Percentiles rank a stretch among this genome's conserved stretches.
These are phyloP conservation scores for Apis cerana DNA, from an alignment of 1,140 invertebrate species.

Conservation along the genomic window DNA sequence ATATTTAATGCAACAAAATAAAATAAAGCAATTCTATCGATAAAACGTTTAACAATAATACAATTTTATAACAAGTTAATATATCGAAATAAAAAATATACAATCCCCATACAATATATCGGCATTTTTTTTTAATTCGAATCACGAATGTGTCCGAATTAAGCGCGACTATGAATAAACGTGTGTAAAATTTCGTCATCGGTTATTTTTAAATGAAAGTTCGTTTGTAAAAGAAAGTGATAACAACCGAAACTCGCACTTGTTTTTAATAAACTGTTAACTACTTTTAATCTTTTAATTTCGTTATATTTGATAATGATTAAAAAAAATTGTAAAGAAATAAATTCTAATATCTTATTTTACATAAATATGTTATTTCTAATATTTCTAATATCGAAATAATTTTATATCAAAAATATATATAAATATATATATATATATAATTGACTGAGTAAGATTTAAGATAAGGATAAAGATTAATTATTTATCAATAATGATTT, in stretches of 20 bases:
- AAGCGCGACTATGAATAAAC: constrained; percentile 7
- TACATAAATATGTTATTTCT: no score
- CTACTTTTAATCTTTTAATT: not conserved
- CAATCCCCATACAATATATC: no score
- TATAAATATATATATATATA: no score
- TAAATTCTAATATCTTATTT: no score
- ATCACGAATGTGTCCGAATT: constrained; percentile 18
- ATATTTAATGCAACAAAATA: no score
- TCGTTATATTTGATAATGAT: not conserved
- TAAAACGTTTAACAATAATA: no score
- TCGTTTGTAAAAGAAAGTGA: not conserved
- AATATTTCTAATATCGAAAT: not conserved
- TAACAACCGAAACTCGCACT: not conserved
- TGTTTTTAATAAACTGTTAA: not conserved
- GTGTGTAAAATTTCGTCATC: constrained; percentile 38
- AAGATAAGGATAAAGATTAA: not conserved
- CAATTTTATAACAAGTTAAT: no score
- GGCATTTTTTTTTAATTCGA: not conserved
- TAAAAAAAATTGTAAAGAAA: not conserved
- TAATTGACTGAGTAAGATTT: not conserved
- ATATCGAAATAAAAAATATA: not conserved
- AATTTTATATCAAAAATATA: not conserved
- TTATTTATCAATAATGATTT: no score
- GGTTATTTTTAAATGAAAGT: constrained; percentile 63
- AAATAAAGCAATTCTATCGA: no score